phyloP scores from a whole-genome alignment of 2,888 invertebrate genomes.

The Nomada flava region DNA sequence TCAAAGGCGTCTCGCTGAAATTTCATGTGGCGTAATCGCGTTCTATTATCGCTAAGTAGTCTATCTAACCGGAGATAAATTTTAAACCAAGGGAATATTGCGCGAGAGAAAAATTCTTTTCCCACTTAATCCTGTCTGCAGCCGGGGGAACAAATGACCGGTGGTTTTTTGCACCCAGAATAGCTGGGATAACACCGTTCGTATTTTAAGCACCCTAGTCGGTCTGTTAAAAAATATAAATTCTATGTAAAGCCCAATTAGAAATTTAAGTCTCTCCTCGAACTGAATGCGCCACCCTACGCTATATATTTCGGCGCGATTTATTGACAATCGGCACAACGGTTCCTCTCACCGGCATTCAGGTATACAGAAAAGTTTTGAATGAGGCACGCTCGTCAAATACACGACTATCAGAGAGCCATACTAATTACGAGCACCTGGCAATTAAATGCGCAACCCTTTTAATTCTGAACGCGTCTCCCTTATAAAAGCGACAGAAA shows the following conservation, averaged over 20 bases:
- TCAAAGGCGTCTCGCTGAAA: conserved; percentile 11
- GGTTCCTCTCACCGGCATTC: too few relatives aligned
- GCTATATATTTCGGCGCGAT: too few relatives aligned
- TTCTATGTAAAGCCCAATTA: conserved; percentile 15
- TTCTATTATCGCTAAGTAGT: conserved; percentile 5
- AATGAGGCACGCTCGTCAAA: background rate
- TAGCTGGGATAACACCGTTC: conserved; percentile 31
- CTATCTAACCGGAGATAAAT: conserved; percentile 15
- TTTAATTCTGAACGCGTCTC: background rate
- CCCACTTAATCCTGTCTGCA: conserved; percentile 38
- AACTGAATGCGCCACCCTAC: too few relatives aligned
- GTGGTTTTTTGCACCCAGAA: conserved; percentile 23
- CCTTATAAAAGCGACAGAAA: background rate
- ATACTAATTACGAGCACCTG: background rate
- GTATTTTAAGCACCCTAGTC: conserved; percentile 9
- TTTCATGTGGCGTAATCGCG: background rate
- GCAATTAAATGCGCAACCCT: background rate
- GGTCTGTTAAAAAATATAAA: conserved; percentile 26
- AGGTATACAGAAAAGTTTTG: background rate
- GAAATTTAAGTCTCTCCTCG: background rate
- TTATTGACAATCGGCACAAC: too few relatives aligned
- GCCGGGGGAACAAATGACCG: conserved; percentile 27
- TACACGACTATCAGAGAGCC: too few relatives aligned
- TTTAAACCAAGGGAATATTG: conserved; percentile 41
- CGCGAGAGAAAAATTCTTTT: conserved; percentile 20